Conservation (phyloP, 2,113 vertebrate genomes). For the Procavia capensis region DNA sequence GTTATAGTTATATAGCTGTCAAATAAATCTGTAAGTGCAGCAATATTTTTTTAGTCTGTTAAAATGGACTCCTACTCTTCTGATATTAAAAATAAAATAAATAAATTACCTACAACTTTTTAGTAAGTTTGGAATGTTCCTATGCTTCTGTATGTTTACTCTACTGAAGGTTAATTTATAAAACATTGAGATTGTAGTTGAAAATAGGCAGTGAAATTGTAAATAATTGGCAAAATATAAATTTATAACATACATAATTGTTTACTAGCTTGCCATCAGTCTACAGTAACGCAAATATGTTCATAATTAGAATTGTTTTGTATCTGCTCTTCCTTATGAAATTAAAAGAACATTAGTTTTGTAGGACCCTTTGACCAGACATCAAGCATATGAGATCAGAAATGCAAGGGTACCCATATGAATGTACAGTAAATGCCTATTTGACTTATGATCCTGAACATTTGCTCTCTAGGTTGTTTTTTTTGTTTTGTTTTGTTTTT, state of each 20-base stretch:
- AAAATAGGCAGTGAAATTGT: neutral
- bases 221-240: slow-evolving; percentile 13
- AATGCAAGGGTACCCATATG: neutral
- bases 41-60: neutral
- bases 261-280: neutral
- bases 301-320: neutral
- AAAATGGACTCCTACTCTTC: neutral
- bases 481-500: neutral
- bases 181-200: slow-evolving; percentile 24
- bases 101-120: neutral
- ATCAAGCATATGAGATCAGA: neutral
- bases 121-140: neutral
- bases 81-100: slow-evolving; percentile 32
- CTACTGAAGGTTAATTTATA: neutral
- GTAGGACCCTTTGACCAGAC: neutral
- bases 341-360: neutral
- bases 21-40: neutral
- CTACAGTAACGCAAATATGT: neutral
- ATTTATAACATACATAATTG: neutral
- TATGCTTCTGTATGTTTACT: neutral
- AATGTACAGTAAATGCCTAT: neutral
- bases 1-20: neutral
- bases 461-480: neutral
- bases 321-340: neutral
- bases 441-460: neutral